These are phyloP conservation scores for Hassar affinis DNA, from an alignment of 2,113 vertebrate genomes.

Conservation along the genomic window DNA sequence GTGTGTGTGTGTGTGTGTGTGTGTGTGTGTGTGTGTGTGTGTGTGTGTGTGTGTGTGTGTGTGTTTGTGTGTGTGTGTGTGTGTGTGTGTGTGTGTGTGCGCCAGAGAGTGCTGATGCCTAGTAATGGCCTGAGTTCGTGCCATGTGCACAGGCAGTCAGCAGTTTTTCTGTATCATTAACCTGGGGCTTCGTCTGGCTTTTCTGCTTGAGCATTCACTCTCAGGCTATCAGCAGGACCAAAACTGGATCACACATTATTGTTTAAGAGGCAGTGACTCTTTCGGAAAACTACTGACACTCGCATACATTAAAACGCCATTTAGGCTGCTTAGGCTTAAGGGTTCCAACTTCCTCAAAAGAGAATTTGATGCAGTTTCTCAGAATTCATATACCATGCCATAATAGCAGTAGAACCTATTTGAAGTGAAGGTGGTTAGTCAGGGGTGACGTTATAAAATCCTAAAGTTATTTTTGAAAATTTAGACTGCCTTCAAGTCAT, in stretches of 20 bases:
- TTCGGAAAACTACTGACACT: neutral
- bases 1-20: neutral
- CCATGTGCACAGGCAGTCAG: slow-evolving; percentile 23
- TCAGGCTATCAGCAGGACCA: slow-evolving; percentile 24
- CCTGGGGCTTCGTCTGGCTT: slow-evolving; percentile 39
- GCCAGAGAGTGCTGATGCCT: neutral
- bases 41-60: neutral
- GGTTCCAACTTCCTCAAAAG: neutral
- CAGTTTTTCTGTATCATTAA: slow-evolving; percentile 51
- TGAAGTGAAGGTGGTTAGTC: neutral
- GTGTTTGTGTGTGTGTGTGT: too few relatives aligned
- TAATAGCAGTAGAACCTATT: neutral
- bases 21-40: neutral
- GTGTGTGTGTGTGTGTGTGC: neutral
- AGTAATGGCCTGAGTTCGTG: neutral
- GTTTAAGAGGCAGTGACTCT: neutral
- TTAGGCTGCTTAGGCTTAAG: neutral
- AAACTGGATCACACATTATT: slow-evolving; percentile 27
- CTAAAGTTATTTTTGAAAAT: neutral
- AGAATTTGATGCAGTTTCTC: neutral
- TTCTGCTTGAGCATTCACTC: slow-evolving; percentile 20
- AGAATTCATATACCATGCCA: neutral
- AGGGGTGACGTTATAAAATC: neutral
- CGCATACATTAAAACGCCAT: neutral
- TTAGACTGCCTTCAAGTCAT: neutral